Evolutionary conservation across 53 echinoderm and acorn worm genomes (phyloP), one percentile per base, ranked within the genome.

Genomic region (Stichopus horrens): DNA sequence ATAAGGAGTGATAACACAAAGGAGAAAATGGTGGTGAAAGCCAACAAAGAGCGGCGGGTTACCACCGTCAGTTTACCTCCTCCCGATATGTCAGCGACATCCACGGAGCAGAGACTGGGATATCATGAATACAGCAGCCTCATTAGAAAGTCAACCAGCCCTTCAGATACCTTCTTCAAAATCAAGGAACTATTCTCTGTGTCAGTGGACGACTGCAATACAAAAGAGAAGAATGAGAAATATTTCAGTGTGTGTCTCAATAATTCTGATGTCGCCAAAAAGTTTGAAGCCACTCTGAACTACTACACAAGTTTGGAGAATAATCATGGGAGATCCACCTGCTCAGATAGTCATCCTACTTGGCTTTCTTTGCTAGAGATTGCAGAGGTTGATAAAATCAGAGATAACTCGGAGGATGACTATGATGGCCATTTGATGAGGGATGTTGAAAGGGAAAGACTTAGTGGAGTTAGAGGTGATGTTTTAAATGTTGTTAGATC

Each of bases 261-360:
- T 56, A 16, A 81, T 81, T 22, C 81, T 21, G 81, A 81, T 10
- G 8, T 52, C 8, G 81, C 81, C 19, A 57, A 81, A 52, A 81
- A 81, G 56, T 81, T 81, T 81, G 58, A 81, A 81, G 81, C 58
- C 56, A 57, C 81, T n/a, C 56, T 81, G 11, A 56, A 81, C 58
- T 81, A 57, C 56, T 81, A 81, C 21, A 81, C 81, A 57, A 56
- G 8, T 58, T 57, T 81, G 5, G 81, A 81, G n/a, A 21, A 53
- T 57, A 9, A 11, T 20, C 6, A n/a, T 6, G 10, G 55, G 4
- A 20, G 5, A 16, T n/a, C n/a, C 7, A 16, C 18, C 18, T 18
- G n/a, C 19, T 9, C 59, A 59, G 16, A 19, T 71, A 7, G 7
- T 16, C 71, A 71, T n/a, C 6, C n/a, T 18, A 18, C 71, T 18